Conservation (phyloP, 2,888 invertebrate species). For the Nemotelus nigrinus region DNA sequence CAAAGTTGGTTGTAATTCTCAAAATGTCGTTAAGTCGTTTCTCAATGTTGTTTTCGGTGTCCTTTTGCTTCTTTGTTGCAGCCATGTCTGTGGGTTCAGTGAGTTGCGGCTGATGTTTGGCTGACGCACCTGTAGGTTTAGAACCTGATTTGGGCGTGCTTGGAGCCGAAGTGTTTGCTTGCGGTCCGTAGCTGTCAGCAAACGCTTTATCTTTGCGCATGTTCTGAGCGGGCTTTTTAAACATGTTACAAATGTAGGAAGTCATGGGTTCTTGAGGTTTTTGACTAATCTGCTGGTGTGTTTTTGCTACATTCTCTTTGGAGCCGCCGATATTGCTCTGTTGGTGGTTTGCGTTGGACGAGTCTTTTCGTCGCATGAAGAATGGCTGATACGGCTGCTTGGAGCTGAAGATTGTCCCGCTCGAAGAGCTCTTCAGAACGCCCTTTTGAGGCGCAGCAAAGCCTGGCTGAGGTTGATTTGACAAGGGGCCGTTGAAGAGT, state of each 20-base stretch:
- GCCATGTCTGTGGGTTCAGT: slow-evolving; percentile 51
- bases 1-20: slow-evolving; percentile 57
- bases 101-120: not conserved
- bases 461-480: slow-evolving; percentile 46
- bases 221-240: slow-evolving; percentile 31
- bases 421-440: slow-evolving; percentile 62
- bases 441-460: slow-evolving; percentile 49
- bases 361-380: slow-evolving; percentile 50
- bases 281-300: slow-evolving; percentile 50
- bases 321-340: not conserved
- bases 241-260: slow-evolving; percentile 38
- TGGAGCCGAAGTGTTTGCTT: not conserved
- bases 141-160: not conserved
- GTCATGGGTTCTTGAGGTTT: slow-evolving; percentile 28
- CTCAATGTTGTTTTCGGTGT: slow-evolving; percentile 63
- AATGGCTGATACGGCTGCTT: slow-evolving; percentile 55
- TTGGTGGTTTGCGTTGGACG: slow-evolving; percentile 4
- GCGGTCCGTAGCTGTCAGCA: not conserved
- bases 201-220: slow-evolving; percentile 9
- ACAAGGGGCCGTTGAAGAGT: slow-evolving; percentile 45
- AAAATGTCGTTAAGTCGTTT: slow-evolving; percentile 63
- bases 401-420: slow-evolving; percentile 60
- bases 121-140: not conserved
- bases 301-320: not conserved
- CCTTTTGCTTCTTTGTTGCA: slow-evolving; percentile 61